Conservation (phyloP, 1,140 invertebrate species). For the Ridgeia piscesae region DNA sequence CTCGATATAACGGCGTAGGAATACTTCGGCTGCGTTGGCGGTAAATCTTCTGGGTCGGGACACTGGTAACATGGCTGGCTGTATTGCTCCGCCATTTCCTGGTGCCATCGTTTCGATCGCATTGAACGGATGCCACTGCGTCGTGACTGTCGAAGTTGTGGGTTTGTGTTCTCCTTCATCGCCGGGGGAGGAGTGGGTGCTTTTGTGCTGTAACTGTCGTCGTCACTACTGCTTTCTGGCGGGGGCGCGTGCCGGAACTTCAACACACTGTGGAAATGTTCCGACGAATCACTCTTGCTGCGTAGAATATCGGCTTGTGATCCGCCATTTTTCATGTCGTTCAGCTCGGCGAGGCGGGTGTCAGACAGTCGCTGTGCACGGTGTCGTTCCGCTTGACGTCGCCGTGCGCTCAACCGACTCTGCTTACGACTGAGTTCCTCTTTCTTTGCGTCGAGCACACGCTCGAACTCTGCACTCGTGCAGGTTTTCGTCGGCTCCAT, state of each 20-base stretch:
- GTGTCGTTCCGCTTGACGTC: neutral
- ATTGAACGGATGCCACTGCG: neutral
- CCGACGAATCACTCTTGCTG: conserved; percentile 9
- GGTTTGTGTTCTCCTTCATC: neutral
- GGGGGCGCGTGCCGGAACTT: neutral
- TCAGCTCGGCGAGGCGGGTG: neutral
- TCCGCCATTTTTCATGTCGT: neutral
- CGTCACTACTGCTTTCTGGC: neutral
- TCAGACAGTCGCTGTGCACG: neutral
- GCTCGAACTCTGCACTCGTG: neutral
- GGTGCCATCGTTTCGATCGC: neutral
- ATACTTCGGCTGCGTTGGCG: neutral
- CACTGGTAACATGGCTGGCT: conserved; percentile 7
- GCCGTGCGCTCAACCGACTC: neutral
- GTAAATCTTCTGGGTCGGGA: neutral
- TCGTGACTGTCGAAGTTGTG: neutral
- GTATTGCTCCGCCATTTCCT: conserved; percentile 14
- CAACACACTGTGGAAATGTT: neutral
- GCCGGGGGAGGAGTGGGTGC: neutral
- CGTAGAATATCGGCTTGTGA: neutral
- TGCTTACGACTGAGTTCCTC: neutral
- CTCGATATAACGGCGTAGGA: neutral
- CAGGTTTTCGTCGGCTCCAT: neutral
- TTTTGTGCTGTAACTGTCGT: neutral
- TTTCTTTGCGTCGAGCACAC: neutral